These are phyloP conservation scores for Lamprologus ornatipinnis DNA, from an alignment of 2,113 vertebrate species.

Conservation along the genomic window DNA sequence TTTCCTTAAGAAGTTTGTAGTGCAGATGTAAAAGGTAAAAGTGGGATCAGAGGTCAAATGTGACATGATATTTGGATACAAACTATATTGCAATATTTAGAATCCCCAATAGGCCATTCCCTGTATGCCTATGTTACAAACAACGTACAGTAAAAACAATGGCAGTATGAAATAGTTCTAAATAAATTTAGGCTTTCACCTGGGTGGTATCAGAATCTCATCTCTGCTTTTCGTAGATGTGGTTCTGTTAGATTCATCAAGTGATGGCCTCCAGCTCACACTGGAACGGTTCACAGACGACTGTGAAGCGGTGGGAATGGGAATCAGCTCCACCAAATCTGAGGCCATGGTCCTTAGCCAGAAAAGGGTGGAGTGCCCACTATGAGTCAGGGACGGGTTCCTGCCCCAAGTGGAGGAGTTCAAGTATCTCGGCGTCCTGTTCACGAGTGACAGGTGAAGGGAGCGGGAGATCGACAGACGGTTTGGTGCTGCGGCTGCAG, in stretches of 20 bases:
- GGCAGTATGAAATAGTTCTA: background rate
- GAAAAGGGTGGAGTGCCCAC: background rate
- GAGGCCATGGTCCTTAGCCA: background rate
- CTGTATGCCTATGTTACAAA: background rate
- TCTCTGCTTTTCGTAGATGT: background rate
- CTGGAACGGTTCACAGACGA: accelerated
- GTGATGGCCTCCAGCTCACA: background rate
- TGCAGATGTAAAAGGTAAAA: background rate
- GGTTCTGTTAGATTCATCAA: background rate
- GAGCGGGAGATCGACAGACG: accelerated
- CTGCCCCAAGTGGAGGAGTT: background rate
- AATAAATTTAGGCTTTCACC: background rate
- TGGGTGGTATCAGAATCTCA: background rate
- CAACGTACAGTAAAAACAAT: background rate
- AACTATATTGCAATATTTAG: background rate
- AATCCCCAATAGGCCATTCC: background rate
- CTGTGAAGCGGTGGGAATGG: accelerated
- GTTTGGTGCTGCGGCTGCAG: background rate
- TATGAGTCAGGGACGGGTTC: accelerated
- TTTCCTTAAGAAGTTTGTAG: background rate
- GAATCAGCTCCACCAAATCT: background rate
- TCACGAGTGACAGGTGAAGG: background rate
- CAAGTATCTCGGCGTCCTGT: background rate
- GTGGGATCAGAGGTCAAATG: background rate
- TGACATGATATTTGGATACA: background rate